phyloP scores from a whole-genome alignment of 2,113 vertebrate genomes.

The Capra hircus region DNA sequence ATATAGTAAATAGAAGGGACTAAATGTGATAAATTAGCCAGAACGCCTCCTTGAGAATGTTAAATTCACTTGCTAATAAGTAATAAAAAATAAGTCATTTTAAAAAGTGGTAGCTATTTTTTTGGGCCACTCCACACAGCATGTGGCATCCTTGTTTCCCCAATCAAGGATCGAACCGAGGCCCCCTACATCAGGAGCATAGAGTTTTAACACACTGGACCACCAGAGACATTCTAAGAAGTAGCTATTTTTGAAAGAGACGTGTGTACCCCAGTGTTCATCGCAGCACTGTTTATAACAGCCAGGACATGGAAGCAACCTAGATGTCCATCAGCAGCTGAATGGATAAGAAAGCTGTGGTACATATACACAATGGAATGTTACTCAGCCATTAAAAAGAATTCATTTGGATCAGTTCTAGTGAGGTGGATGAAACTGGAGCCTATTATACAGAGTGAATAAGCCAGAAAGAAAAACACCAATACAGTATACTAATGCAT shows the following conservation, averaged over 20 bases:
- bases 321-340: too few relatives aligned
- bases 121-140: not conserved
- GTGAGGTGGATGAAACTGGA: too few relatives aligned
- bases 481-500: too few relatives aligned
- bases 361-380: too few relatives aligned
- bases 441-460: too few relatives aligned
- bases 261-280: too few relatives aligned
- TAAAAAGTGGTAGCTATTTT: not conserved
- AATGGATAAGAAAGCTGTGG: too few relatives aligned
- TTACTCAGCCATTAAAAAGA: too few relatives aligned
- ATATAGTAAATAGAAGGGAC: not conserved
- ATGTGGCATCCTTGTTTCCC: not conserved
- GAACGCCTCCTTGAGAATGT: not conserved
- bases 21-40: not conserved
- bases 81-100: not conserved
- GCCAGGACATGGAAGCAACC: too few relatives aligned
- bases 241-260: not conserved
- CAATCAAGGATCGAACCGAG: not conserved
- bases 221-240: not conserved
- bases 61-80: not conserved
- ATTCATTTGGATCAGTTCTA: too few relatives aligned
- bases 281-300: too few relatives aligned
- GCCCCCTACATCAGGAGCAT: not conserved
- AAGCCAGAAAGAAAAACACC: too few relatives aligned
- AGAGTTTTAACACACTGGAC: not conserved